Percentiles rank a stretch among this genome's conserved stretches.
Evolutionary conservation across 1,140 invertebrate species (phyloP).

Genomic region (Sinella curviseta): DNA sequence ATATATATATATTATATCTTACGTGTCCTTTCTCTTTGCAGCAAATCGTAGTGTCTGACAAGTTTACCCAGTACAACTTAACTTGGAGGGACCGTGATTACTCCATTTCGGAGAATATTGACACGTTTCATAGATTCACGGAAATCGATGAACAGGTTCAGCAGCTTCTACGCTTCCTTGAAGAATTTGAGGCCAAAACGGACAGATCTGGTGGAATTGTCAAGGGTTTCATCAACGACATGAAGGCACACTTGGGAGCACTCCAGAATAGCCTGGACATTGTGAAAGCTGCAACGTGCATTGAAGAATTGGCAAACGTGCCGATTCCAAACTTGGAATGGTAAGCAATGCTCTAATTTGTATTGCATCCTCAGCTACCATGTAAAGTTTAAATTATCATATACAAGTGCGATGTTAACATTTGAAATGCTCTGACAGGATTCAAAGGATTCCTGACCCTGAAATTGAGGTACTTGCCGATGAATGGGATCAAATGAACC

Average conservation of each 20-base stretch:
- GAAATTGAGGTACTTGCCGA: background rate
- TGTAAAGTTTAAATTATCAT: background rate
- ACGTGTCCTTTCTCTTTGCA: too few relatives aligned
- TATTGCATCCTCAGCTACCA: background rate
- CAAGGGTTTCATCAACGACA: background rate
- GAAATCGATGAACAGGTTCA: background rate
- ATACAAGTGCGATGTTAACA: background rate
- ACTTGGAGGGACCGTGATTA: background rate
- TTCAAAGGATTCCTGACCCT: background rate
- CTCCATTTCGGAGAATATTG: background rate
- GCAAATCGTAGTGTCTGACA: constrained; percentile 24
- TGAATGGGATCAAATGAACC: background rate
- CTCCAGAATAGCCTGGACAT: background rate
- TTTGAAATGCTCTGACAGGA: background rate
- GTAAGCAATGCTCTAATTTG: too few relatives aligned
- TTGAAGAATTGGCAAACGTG: background rate
- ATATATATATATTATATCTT: too few relatives aligned
- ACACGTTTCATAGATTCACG: background rate
- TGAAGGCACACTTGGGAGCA: background rate
- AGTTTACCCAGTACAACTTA: constrained; percentile 14
- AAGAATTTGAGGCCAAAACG: background rate
- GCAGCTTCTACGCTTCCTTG: background rate
- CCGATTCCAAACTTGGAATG: background rate
- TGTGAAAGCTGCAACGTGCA: background rate
- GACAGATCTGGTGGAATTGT: background rate